A percentile compares a stretch with the other conserved stretches of the same genome.
These are phyloP conservation scores for Furnarius figulus DNA, from an alignment of 2,113 vertebrate genomes.

Conservation along the genomic window DNA sequence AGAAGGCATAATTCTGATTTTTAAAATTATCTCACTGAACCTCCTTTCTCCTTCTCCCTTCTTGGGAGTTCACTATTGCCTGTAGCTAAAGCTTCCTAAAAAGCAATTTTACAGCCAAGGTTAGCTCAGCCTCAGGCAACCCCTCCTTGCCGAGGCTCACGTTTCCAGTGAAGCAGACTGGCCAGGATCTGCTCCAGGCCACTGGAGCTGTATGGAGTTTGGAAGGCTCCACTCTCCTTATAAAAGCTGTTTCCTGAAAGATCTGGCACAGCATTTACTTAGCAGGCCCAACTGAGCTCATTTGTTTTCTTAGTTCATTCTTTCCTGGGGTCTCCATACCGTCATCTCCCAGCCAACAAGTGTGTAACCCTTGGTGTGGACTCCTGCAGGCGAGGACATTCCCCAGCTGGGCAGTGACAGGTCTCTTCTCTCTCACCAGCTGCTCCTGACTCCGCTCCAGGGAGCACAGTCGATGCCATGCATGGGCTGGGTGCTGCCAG, in stretches of 20 bases:
- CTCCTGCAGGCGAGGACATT: background rate
- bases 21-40: background rate
- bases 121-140: conserved; percentile 61
- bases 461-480: background rate
- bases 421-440: background rate
- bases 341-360: background rate
- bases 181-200: conserved; percentile 53
- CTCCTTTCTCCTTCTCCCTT: background rate
- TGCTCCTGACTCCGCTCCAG: background rate
- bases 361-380: background rate
- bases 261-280: conserved; percentile 29
- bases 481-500: background rate
- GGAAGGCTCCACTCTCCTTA: conserved; percentile 36
- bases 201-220: background rate
- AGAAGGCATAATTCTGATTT: background rate
- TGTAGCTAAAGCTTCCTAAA: conserved; percentile 57
- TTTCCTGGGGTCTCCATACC: conserved; percentile 26
- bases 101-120: conserved; percentile 57
- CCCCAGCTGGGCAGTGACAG: background rate
- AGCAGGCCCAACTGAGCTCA: conserved; percentile 40
- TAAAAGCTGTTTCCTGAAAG: conserved; percentile 64
- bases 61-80: background rate
- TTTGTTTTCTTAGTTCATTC: conserved; percentile 47
- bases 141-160: conserved; percentile 44
- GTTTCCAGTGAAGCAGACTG: conserved; percentile 16